Evolutionary conservation across 2,888 invertebrate genomes (phyloP).

Genomic region (Aspidiotus destructor): DNA sequence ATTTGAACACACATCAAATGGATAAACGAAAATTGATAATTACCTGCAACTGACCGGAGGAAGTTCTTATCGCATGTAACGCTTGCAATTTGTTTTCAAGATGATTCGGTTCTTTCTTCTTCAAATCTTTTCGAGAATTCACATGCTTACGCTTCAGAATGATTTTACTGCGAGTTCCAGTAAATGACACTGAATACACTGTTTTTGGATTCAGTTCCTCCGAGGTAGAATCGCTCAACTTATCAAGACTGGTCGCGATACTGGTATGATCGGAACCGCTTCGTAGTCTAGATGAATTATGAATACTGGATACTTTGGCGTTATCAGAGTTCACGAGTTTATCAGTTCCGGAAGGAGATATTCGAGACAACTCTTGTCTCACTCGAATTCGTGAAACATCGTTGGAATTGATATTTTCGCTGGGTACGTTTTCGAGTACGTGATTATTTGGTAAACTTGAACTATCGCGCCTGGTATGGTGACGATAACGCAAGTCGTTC

Average conservation of each 20-base stretch:
- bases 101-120: not conserved
- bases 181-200: conserved; percentile 19
- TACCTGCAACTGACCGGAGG: conserved; percentile 9
- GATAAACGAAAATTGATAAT: not conserved
- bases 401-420: not conserved
- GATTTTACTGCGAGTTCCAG: conserved; percentile 9
- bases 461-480: not conserved
- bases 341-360: not conserved
- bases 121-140: conserved; percentile 6
- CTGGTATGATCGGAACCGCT: not conserved
- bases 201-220: conserved; percentile 1
- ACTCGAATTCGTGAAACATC: not conserved
- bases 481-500: not conserved
- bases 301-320: not conserved
- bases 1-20: not conserved
- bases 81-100: conserved; percentile 1
- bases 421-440: not conserved
- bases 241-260: not conserved
- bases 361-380: not conserved
- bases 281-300: not conserved
- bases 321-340: too few relatives aligned
- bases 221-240: not conserved
- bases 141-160: conserved; percentile 14
- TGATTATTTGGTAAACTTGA: not conserved
- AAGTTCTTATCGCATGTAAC: not conserved